Evolutionary conservation across 2,888 invertebrate genomes (phyloP).

Genomic region (Troglohyphantes excavatus): DNA sequence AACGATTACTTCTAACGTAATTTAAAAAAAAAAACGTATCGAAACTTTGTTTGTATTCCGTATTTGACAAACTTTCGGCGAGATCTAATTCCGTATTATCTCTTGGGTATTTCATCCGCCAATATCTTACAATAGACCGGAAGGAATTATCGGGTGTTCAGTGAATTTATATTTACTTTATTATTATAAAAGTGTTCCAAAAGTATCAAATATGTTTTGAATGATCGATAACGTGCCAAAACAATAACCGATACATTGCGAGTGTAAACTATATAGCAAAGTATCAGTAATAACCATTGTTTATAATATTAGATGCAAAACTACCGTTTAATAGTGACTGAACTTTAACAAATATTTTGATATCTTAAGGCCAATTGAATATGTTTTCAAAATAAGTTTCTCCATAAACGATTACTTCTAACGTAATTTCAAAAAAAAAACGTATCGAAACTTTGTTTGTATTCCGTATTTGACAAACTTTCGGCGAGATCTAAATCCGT

Average conservation of each 20-base stretch:
- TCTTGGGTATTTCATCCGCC: slow-evolving; percentile 6
- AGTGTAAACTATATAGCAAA: too few species aligned
- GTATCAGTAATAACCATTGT: too few species aligned
- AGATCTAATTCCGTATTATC: slow-evolving; percentile 26
- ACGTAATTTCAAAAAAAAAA: slow-evolving; percentile 61
- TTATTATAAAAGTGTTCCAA: neutral
- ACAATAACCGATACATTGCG: too few species aligned
- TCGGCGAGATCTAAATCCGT: slow-evolving; percentile 29
- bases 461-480: slow-evolving; percentile 45
- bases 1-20: slow-evolving; percentile 74
- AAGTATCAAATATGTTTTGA: too few species aligned
- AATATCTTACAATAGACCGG: neutral
- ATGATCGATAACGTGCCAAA: too few species aligned
- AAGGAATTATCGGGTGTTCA: neutral
- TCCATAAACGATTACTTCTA: slow-evolving; percentile 68
- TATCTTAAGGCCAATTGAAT: too few species aligned
- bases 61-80: slow-evolving; percentile 45
- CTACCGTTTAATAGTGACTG: too few species aligned
- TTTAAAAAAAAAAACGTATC: slow-evolving; percentile 54
- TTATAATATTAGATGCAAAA: too few species aligned
- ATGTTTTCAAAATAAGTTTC: too few species aligned
- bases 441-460: slow-evolving; percentile 67
- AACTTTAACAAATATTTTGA: too few species aligned
- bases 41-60: slow-evolving; percentile 69
- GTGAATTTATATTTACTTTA: neutral